These are phyloP conservation scores for Cyrtonyx montezumae DNA, from an alignment of 2,113 vertebrate genomes.

Conservation along the genomic window DNA sequence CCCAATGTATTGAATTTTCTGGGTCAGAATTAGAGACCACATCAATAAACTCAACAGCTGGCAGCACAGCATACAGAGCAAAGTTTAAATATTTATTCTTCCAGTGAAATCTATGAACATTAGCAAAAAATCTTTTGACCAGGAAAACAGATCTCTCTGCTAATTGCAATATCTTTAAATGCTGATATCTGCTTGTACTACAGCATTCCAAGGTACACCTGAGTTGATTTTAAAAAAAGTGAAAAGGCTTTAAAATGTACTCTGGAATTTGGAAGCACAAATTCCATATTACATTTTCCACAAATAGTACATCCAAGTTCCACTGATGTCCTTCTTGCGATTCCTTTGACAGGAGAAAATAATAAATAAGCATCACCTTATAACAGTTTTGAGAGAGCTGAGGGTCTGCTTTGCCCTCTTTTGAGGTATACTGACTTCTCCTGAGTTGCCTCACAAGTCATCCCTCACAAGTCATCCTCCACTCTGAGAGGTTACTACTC, in stretches of 20 bases:
- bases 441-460: background rate
- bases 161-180: background rate
- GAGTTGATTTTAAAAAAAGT: background rate
- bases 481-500: background rate
- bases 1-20: background rate
- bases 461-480: background rate
- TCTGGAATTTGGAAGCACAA: background rate
- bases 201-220: background rate
- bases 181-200: background rate
- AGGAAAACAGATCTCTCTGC: background rate
- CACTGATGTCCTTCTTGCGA: background rate
- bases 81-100: conserved; percentile 48
- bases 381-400: background rate
- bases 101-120: background rate
- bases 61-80: background rate
- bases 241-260: background rate
- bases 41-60: background rate
- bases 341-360: background rate
- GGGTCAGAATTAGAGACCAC: conserved; percentile 10
- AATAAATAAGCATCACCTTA: background rate
- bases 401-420: background rate
- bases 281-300: background rate
- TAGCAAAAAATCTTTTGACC: background rate
- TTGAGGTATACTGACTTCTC: background rate
- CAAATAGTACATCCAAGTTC: background rate